A percentile compares a stretch with the other conserved stretches of the same genome.
Evolutionary conservation across 2,888 invertebrate species (phyloP).

Genomic region (Halocaridina rubra): DNA sequence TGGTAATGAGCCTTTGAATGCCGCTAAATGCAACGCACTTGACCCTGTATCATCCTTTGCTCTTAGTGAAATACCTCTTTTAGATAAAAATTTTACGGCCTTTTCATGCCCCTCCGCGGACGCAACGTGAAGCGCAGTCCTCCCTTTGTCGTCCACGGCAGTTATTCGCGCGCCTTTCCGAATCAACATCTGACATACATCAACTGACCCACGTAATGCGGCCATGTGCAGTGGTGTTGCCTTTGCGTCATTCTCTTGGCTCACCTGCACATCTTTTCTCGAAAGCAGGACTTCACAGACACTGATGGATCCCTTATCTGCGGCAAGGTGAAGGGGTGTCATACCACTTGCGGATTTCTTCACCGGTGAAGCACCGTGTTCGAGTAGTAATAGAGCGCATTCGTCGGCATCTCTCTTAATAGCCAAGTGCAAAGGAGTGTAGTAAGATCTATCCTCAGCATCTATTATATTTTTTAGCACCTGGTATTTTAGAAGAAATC

Average conservation of each 20-base stretch:
- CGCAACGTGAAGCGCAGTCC: conserved; percentile 53
- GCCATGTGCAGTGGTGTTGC: conserved; percentile 56
- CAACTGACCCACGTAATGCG: conserved; percentile 34
- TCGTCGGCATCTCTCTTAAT: conserved; percentile 40
- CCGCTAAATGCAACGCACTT: conserved; percentile 36
- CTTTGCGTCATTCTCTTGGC: conserved; percentile 22
- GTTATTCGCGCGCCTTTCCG: conserved; percentile 34
- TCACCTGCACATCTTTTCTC: conserved; percentile 19
- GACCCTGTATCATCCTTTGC: conserved; percentile 39
- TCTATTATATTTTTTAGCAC: not conserved
- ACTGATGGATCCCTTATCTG: conserved; percentile 41
- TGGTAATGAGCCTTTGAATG: conserved; percentile 17
- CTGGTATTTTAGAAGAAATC: not conserved
- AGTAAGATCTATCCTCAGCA: conserved; percentile 3
- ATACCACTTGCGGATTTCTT: conserved; percentile 7
- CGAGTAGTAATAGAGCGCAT: conserved; percentile 44
- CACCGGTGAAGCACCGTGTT: conserved; percentile 22
- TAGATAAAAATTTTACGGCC: conserved; percentile 22
- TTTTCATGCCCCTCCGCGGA: conserved; percentile 16
- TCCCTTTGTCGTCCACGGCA: conserved; percentile 28
- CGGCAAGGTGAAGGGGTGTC: conserved; percentile 53
- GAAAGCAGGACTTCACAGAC: conserved; percentile 43
- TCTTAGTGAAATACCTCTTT: conserved; percentile 17
- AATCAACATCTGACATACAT: conserved; percentile 48
- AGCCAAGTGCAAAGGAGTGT: conserved; percentile 50